phyloP scores from a whole-genome alignment of 2,113 vertebrate species.

The Crotalus viridis region DNA sequence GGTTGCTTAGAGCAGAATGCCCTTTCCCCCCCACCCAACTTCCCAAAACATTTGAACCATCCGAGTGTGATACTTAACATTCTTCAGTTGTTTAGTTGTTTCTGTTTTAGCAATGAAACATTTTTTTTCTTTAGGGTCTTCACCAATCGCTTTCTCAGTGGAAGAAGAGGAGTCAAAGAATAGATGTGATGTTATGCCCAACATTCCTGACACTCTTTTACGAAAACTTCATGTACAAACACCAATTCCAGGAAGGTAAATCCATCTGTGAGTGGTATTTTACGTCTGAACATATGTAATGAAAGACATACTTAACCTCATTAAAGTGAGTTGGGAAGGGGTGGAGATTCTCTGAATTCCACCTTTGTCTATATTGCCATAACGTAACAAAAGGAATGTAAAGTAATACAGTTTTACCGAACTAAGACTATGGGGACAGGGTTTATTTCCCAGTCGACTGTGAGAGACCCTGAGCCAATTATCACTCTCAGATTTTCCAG shows the following conservation, averaged over 20 bases:
- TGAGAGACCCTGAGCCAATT: background rate
- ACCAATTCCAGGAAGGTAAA: conserved; percentile 86
- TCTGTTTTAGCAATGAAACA: background rate
- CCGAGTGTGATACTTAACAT: background rate
- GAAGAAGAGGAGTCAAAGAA: conserved; percentile 59
- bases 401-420: background rate
- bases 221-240: conserved; percentile 89
- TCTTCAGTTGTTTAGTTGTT: background rate
- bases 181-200: conserved; percentile 88
- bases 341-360: background rate
- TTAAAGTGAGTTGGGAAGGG: background rate
- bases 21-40: background rate
- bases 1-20: background rate
- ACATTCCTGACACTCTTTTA: conserved; percentile 91
- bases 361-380: background rate
- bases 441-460: background rate
- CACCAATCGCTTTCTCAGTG: conserved; percentile 60
- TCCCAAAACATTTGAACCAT: background rate
- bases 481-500: background rate
- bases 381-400: background rate
- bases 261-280: background rate
- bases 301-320: background rate
- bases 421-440: background rate
- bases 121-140: conserved; percentile 67
- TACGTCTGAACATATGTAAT: background rate